phyloP scores from a whole-genome alignment of 2,113 vertebrate genomes.

The Ptilonorhynchus violaceus region DNA sequence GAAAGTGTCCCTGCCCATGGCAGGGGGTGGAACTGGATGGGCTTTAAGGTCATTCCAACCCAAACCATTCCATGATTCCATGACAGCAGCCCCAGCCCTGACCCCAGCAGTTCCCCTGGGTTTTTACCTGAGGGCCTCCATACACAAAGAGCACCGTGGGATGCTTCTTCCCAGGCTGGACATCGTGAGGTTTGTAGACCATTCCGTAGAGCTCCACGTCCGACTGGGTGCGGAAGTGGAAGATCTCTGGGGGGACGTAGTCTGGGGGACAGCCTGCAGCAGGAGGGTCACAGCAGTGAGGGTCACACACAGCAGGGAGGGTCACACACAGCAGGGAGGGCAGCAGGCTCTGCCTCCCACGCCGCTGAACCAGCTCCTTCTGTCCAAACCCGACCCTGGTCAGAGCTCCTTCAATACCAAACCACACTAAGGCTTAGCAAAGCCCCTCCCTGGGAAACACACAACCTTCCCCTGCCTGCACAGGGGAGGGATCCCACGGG shows the following conservation, averaged over 20 bases:
- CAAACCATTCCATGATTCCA: neutral
- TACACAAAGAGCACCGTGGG: constrained; percentile 96
- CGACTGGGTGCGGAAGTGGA: constrained; percentile 86
- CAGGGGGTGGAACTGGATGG: neutral
- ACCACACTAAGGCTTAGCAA: neutral
- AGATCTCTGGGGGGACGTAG: constrained; percentile 93
- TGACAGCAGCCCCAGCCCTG: neutral
- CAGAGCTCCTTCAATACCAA: neutral
- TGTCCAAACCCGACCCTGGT: neutral
- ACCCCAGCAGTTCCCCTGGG: neutral
- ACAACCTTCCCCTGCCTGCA: neutral
- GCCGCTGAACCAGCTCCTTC: neutral
- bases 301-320: neutral
- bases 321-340: neutral
- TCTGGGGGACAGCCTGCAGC: constrained; percentile 89
- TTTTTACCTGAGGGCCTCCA: constrained; percentile 90
- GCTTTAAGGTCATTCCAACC: neutral
- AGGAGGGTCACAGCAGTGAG: neutral
- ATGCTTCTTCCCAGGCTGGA: constrained; percentile 90
- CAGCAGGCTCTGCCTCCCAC: neutral
- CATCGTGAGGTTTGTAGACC: constrained; percentile 92
- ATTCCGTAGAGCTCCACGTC: constrained; percentile 92
- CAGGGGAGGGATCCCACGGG: neutral
- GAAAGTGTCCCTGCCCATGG: neutral
- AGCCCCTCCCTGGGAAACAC: neutral